Evolutionary conservation across 2,113 vertebrate species (phyloP).

Genomic region (Chunga burmeisteri): DNA sequence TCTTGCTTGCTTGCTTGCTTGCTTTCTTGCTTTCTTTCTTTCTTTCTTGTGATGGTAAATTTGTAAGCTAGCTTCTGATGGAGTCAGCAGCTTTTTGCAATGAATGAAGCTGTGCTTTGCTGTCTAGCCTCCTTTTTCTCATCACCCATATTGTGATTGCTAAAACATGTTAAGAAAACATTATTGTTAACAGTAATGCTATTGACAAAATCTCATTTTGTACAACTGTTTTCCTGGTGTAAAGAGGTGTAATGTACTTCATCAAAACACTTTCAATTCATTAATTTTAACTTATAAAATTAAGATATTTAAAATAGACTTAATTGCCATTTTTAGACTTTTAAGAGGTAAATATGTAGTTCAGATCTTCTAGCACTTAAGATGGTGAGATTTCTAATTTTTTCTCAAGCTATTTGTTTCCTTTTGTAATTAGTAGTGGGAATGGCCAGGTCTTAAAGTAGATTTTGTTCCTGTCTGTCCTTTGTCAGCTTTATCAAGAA

Average conservation of each 20-base stretch:
- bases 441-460: not conserved
- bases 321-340: not conserved
- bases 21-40: fast-evolving
- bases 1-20: too few species aligned
- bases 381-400: not conserved
- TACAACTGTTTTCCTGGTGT: not conserved
- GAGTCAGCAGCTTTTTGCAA: not conserved
- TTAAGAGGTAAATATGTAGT: not conserved
- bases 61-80: not conserved
- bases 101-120: not conserved
- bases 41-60: not conserved
- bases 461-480: not conserved
- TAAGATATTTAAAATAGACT: not conserved
- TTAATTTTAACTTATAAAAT: not conserved
- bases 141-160: not conserved
- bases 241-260: not conserved
- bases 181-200: not conserved
- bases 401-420: not conserved
- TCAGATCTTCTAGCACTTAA: not conserved
- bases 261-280: not conserved
- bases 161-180: not conserved
- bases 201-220: not conserved
- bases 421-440: not conserved
- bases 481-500: slow-evolving; percentile 8
- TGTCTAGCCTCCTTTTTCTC: not conserved